Evolutionary conservation across 2,888 invertebrate genomes (phyloP).

Genomic region (Plebejus anna): DNA sequence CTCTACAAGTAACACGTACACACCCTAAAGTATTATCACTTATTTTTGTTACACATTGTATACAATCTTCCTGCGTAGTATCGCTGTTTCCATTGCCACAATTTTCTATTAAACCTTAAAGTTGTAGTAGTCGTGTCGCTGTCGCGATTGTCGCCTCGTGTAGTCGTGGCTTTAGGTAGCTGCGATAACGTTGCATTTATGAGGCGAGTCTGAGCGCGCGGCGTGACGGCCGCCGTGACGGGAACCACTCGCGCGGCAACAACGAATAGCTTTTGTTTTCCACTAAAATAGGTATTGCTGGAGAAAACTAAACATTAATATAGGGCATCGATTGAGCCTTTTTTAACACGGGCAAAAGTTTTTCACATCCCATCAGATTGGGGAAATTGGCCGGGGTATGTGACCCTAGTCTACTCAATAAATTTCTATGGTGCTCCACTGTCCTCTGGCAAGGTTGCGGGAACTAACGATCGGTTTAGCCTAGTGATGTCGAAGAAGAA

Average conservation of each 20-base stretch:
- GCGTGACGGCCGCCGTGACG: conserved; percentile 56
- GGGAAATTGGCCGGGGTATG: too few species aligned
- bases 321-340: background rate
- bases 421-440: too few species aligned
- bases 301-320: conserved; percentile 7
- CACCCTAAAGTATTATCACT: too few species aligned
- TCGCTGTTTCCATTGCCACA: background rate
- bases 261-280: conserved; percentile 39
- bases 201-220: conserved; percentile 67
- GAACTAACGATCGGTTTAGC: too few species aligned
- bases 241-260: conserved; percentile 51
- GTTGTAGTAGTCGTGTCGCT: background rate
- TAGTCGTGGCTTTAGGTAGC: background rate
- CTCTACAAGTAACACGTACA: too few species aligned
- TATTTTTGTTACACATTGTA: too few species aligned
- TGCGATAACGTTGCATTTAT: conserved; percentile 63
- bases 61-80: background rate
- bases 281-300: conserved; percentile 14
- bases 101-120: background rate
- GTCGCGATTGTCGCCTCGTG: background rate
- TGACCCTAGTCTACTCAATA: too few species aligned
- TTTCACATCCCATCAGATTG: too few species aligned
- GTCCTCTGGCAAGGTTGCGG: too few species aligned
- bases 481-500: too few species aligned
- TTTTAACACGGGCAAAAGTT: too few species aligned